Base-by-base conservation (phyloP, 30 jellyfish, hydroid and myxozoan species). In the Aurelia aurita complex sp. Pacific region DNA sequence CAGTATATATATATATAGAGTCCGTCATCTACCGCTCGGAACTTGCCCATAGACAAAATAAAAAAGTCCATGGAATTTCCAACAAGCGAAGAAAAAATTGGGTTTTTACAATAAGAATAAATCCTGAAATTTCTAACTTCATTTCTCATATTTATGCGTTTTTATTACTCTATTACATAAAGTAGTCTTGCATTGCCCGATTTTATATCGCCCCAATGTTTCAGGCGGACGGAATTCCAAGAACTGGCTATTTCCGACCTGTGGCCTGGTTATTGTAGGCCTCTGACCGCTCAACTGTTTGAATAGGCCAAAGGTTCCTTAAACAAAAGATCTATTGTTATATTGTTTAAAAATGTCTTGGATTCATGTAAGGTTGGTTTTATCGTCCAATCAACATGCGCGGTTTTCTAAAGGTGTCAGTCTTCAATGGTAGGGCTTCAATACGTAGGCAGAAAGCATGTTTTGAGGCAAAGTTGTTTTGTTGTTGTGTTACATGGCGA, bases 281-380 rank as follows among this genome's bases (percentile, higher is more conserved):
- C 85, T 74, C 85, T 74, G 85, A 74, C 85, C 64, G 19, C 46
- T 19, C n/a, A 23, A 19, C 53, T 12, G 38, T 46, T 5, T 46
- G 16, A 46, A 46, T 46, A 76, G 86, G 86, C 55, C 73, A 76
- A 76, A 76, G 86, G 86, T 76, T 77, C 66, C 74, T 63, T 35
- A 34, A 36, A 68, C 75, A 75, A 82, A 51, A 68, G 91, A 19
- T 36, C 70, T 70, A 10, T 82, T 72, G 91, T 60, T 42, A 72
- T 69, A 69, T 82, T 82, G 91, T 70, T 67, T 61, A 8, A 61
- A 82, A 12, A 71, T 84, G 93, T 84, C 93, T 84, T 84, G 79
- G 72, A 84, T 84, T 73, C 93, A 84, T 84, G 93, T 84, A 60
- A 62, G 87, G 93, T 46, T 73, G 82, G 87, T 64, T 50, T 62